Evolutionary conservation across 2,113 vertebrate genomes (phyloP).

Genomic region (Burhinus bistriatus): DNA sequence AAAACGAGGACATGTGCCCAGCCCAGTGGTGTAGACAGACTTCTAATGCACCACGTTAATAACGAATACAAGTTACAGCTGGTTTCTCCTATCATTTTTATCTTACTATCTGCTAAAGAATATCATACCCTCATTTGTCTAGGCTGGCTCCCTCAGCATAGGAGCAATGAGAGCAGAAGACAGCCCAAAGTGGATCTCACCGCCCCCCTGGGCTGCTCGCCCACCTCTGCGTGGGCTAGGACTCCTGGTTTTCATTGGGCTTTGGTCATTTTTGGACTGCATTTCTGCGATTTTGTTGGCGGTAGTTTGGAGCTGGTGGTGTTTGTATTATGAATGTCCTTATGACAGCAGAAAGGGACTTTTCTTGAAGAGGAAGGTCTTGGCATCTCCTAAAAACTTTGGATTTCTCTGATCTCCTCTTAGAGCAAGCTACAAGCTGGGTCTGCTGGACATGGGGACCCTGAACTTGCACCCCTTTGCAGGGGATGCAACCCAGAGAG

Average conservation of each 20-base stretch:
- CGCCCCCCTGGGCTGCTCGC: rapidly evolving
- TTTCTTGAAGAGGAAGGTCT: background rate
- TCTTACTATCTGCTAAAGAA: background rate
- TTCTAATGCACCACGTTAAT: rapidly evolving
- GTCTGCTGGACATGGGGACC: background rate
- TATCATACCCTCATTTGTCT: no score
- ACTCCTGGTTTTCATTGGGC: background rate
- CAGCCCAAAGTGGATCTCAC: background rate
- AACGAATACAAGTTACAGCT: background rate
- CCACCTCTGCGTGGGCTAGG: background rate
- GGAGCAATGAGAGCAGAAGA: background rate
- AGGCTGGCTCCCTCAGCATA: background rate
- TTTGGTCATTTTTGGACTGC: rapidly evolving
- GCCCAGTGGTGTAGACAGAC: rapidly evolving
- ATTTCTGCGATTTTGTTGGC: rapidly evolving
- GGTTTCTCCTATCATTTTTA: background rate
- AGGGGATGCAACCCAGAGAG: background rate
- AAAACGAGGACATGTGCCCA: rapidly evolving
- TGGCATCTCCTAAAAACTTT: background rate
- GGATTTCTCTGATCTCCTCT: background rate
- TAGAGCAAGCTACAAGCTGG: background rate
- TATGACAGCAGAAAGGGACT: background rate
- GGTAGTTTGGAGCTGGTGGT: background rate
- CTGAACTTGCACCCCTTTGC: background rate
- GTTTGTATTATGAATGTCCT: background rate